These are phyloP conservation scores for Diachrysia chrysitis DNA, from an alignment of 2,888 invertebrate species.

Conservation along the genomic window DNA sequence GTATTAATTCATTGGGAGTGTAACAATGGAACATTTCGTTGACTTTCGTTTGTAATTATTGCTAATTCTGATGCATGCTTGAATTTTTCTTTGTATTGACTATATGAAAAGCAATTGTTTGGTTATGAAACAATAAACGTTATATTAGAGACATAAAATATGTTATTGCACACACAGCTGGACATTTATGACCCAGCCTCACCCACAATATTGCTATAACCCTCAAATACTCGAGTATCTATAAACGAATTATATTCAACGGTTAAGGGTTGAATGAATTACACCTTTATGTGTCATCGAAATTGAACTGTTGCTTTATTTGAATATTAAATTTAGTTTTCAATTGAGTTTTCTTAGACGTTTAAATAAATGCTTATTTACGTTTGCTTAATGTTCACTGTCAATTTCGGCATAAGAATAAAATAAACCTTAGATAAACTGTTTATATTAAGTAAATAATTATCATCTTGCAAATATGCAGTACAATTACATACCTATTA, in stretches of 20 bases:
- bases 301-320: not conserved
- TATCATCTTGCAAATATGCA: too few species aligned
- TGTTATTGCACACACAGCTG: conserved; percentile 72
- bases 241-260: conserved; percentile 61
- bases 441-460: too few species aligned
- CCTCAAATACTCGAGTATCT: conserved; percentile 55
- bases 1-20: not conserved
- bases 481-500: too few species aligned
- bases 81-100: too few species aligned
- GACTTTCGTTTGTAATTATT: too few species aligned
- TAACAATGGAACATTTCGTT: not conserved
- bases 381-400: too few species aligned
- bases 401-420: too few species aligned
- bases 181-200: conserved; percentile 66
- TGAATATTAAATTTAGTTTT: not conserved
- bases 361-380: not conserved
- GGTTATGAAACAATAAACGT: conserved; percentile 61
- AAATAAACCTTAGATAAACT: too few species aligned
- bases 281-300: conserved; percentile 32
- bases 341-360: not conserved
- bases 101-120: conserved; percentile 38
- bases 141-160: conserved; percentile 63
- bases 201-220: conserved; percentile 65
- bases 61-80: too few species aligned
- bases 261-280: conserved; percentile 23